A percentile compares a stretch with the other conserved stretches of the same genome.
Evolutionary conservation across 1,140 invertebrate species (phyloP).

Genomic region (Papilio polytes): DNA sequence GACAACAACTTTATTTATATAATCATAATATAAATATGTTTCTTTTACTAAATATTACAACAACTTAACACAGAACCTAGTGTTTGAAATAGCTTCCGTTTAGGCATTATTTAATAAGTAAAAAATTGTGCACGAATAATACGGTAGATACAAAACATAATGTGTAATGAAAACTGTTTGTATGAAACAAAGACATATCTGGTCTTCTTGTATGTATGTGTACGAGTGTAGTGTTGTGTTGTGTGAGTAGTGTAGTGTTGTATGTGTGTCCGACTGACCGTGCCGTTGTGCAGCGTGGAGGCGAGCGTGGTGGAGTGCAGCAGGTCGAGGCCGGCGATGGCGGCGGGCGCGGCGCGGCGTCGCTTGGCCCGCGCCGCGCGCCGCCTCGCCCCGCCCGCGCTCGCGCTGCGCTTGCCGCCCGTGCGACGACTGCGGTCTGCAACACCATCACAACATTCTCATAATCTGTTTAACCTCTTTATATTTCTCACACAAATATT

Average conservation of each 20-base stretch:
- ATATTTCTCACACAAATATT: not conserved
- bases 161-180: not conserved
- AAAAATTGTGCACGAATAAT: slow-evolving; percentile 31
- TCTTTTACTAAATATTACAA: not conserved
- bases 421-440: slow-evolving; percentile 70
- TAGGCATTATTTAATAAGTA: slow-evolving; percentile 13
- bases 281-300: slow-evolving; percentile 87
- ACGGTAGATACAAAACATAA: not conserved
- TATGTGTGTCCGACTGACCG: slow-evolving; percentile 61
- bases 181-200: not conserved
- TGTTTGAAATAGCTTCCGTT: slow-evolving; percentile 33
- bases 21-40: not conserved
- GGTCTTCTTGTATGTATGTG: not conserved
- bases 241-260: too few relatives aligned
- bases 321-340: slow-evolving; percentile 93
- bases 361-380: slow-evolving; percentile 69
- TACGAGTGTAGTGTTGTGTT: not conserved
- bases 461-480: too few relatives aligned
- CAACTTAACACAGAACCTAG: slow-evolving; percentile 6
- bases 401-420: slow-evolving; percentile 74
- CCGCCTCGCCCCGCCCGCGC: slow-evolving; percentile 70
- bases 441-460: not conserved
- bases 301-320: slow-evolving; percentile 95
- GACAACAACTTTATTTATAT: not conserved
- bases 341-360: slow-evolving; percentile 66